phyloP scores from a whole-genome alignment of 2,888 invertebrate species.

The Heliconius ismenius region DNA sequence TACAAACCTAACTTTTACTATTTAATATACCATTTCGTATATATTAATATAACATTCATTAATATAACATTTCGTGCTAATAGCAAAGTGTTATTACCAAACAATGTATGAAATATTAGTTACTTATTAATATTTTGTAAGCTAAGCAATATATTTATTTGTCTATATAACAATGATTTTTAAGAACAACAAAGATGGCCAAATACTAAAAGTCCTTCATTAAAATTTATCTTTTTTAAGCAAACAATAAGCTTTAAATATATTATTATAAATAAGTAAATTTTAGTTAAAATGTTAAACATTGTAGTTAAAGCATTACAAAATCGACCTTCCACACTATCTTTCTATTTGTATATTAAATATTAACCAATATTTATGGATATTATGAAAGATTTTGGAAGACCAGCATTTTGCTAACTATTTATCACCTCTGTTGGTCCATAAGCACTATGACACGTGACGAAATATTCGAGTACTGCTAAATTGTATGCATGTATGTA shows the following conservation, averaged over 20 bases:
- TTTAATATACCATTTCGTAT: too few species aligned
- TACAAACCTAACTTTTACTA: too few species aligned
- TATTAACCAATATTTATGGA: constrained; percentile 27
- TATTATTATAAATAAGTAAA: constrained; percentile 20
- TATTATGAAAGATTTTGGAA: constrained; percentile 27
- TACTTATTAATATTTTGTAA: background rate
- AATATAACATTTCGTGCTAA: too few species aligned
- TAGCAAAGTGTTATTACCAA: too few species aligned
- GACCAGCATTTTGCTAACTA: constrained; percentile 10
- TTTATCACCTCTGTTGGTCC: constrained; percentile 12
- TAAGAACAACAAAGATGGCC: background rate
- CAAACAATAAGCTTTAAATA: background rate
- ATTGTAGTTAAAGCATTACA: constrained; percentile 6
- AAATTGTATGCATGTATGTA: constrained; percentile 1
- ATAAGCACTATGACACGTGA: constrained; percentile 18
- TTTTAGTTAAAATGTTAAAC: constrained; percentile 3
- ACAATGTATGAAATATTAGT: background rate
- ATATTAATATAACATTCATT: too few species aligned
- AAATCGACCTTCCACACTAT: constrained; percentile 22
- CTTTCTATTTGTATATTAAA: constrained; percentile 25
- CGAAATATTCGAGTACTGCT: background rate
- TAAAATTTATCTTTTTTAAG: background rate
- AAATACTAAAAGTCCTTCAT: background rate
- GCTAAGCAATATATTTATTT: background rate
- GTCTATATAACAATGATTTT: background rate